phyloP scores from a whole-genome alignment of 2,888 invertebrate species.

The Pogonocherus hispidulus region DNA sequence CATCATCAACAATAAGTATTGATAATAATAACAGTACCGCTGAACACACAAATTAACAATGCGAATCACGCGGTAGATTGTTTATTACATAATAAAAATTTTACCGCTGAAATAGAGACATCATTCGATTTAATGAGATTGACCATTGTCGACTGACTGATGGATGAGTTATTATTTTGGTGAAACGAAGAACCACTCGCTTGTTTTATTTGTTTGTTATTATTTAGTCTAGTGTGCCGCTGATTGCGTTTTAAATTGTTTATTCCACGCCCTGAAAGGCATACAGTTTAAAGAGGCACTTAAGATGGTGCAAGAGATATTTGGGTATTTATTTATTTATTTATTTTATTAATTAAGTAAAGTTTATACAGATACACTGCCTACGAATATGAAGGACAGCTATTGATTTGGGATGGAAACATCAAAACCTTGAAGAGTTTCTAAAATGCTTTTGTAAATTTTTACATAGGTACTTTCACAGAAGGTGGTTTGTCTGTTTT shows the following conservation, averaged over 20 bases:
- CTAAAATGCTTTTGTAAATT: too few relatives aligned
- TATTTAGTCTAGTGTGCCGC: neutral
- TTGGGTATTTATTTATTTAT: neutral
- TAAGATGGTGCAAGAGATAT: neutral
- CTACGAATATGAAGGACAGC: too few relatives aligned
- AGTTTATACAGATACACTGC: too few relatives aligned
- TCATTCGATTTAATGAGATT: slow-evolving; percentile 8
- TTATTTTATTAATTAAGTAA: neutral
- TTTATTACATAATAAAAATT: slow-evolving; percentile 22
- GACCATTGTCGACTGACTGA: slow-evolving; percentile 17
- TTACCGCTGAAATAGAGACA: neutral
- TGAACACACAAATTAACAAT: slow-evolving; percentile 5
- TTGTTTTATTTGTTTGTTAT: neutral
- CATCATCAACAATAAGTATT: neutral
- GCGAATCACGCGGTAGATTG: slow-evolving; percentile 22
- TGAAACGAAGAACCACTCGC: neutral
- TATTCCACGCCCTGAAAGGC: neutral
- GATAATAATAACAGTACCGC: neutral
- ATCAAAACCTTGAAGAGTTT: too few relatives aligned
- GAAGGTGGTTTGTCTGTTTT: too few relatives aligned
- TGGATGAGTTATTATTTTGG: too few relatives aligned
- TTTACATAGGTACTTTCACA: too few relatives aligned
- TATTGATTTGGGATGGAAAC: too few relatives aligned
- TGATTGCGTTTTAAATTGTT: neutral
- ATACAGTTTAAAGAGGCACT: neutral